Conservation (phyloP, 1,140 invertebrate genomes). For the Oscheius sp. region DNA sequence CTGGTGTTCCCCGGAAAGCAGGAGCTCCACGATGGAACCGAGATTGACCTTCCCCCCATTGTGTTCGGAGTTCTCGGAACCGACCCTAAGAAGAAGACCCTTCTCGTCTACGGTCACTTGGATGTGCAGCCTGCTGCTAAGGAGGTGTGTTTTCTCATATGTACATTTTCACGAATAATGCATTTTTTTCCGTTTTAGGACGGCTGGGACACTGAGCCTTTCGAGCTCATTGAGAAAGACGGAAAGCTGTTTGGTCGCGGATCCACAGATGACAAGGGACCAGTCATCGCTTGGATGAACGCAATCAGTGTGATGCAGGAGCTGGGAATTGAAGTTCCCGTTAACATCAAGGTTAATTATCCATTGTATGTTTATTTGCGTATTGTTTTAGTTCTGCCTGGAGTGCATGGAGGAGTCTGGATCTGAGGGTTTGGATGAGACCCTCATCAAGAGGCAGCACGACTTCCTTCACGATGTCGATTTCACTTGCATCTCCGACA, state of each 20-base stretch:
- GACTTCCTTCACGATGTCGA: conserved; percentile 76
- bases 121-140: conserved; percentile 87
- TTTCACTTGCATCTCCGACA: conserved; percentile 96
- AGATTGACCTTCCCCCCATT: conserved; percentile 80
- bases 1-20: conserved; percentile 69
- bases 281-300: conserved; percentile 84
- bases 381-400: conserved; percentile 75
- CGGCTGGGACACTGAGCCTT: conserved; percentile 93
- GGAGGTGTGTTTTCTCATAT: conserved; percentile 49
- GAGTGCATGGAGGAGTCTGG: conserved; percentile 99
- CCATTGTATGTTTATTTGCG: background rate
- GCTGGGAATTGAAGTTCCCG: conserved; percentile 72
- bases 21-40: conserved; percentile 72
- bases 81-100: conserved; percentile 76
- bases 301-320: conserved; percentile 83
- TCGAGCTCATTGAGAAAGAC: conserved; percentile 80
- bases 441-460: conserved; percentile 75
- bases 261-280: conserved; percentile 85
- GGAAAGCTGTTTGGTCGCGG: conserved; percentile 88
- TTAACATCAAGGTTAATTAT: conserved; percentile 78
- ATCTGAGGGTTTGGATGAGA: conserved; percentile 86
- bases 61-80: conserved; percentile 76
- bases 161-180: background rate
- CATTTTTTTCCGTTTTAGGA: conserved; percentile 66
- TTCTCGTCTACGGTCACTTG: conserved; percentile 92